Conservation (phyloP, 2,888 invertebrate genomes). For the Penaeus monodon region DNA sequence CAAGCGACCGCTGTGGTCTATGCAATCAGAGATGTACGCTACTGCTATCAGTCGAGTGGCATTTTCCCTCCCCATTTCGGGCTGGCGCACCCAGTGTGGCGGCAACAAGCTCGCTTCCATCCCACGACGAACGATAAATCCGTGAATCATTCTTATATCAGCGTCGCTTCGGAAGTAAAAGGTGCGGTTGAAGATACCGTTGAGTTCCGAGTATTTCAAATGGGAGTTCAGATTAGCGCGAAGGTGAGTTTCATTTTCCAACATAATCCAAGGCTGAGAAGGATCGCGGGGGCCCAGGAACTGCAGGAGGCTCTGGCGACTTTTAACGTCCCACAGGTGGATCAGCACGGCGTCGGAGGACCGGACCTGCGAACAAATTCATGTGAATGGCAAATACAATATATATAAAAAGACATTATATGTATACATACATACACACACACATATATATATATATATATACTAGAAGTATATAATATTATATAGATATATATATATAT, state of each 20-base stretch:
- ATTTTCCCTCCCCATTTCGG: too few relatives aligned
- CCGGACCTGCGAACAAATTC: too few relatives aligned
- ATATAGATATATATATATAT: too few relatives aligned
- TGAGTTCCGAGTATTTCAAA: background rate
- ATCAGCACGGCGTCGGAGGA: slow-evolving; percentile 29
- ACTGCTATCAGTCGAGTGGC: background rate
- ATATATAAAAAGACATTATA: too few relatives aligned
- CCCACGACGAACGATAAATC: slow-evolving; percentile 24
- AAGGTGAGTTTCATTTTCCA: slow-evolving; percentile 12
- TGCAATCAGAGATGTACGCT: slow-evolving; percentile 27
- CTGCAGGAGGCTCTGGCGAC: background rate
- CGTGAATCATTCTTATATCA: slow-evolving; percentile 26
- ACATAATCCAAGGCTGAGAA: slow-evolving; percentile 37
- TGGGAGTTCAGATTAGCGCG: background rate
- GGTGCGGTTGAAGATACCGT: slow-evolving; percentile 26
- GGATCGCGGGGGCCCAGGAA: slow-evolving; percentile 24
- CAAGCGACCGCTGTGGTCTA: slow-evolving; percentile 12
- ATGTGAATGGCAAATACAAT: too few relatives aligned
- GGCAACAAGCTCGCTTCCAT: background rate
- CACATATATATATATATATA: too few relatives aligned
- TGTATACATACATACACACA: too few relatives aligned
- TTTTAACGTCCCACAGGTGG: background rate
- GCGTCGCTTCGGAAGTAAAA: slow-evolving; percentile 28
- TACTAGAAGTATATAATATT: too few relatives aligned
- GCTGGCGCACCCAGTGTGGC: background rate